Percentiles rank a stretch among this genome's conserved stretches.
phyloP scores from a whole-genome alignment of 2,797 vertebrate genomes.

The Pangasius djambal region DNA sequence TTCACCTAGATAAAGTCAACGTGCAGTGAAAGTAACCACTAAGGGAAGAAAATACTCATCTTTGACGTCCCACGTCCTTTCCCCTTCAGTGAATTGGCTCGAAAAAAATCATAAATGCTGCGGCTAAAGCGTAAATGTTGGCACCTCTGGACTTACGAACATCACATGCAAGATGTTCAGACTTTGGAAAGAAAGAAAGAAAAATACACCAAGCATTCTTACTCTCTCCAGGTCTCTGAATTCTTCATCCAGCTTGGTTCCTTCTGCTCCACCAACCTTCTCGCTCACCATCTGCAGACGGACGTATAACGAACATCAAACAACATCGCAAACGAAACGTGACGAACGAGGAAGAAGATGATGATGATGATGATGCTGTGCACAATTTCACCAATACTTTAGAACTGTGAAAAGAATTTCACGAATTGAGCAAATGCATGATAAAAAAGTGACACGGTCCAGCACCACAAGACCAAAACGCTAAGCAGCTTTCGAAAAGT shows the following conservation, averaged over 20 bases:
- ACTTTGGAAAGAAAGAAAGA: background rate
- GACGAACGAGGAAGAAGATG: background rate
- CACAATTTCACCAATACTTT: background rate
- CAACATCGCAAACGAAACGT: no score
- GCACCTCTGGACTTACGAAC: background rate
- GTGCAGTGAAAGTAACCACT: background rate
- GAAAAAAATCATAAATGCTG: background rate
- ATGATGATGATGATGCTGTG: background rate
- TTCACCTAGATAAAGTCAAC: background rate
- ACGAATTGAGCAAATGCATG: background rate
- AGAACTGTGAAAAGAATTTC: background rate
- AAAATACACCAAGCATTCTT: conserved; percentile 56
- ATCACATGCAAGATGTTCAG: background rate
- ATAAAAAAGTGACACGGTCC: no score
- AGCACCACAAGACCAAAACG: background rate
- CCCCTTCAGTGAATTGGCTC: background rate
- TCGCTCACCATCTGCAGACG: conserved; percentile 91
- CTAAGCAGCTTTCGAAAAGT: background rate
- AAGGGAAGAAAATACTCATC: background rate
- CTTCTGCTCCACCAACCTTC: conserved; percentile 96
- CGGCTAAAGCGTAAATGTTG: background rate
- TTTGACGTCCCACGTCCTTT: background rate
- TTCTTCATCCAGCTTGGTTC: conserved; percentile 97
- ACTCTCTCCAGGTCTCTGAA: conserved; percentile 98
- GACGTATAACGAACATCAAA: no score